phyloP scores from a whole-genome alignment of 2,113 vertebrate genomes.

The Scatophagus argus region DNA sequence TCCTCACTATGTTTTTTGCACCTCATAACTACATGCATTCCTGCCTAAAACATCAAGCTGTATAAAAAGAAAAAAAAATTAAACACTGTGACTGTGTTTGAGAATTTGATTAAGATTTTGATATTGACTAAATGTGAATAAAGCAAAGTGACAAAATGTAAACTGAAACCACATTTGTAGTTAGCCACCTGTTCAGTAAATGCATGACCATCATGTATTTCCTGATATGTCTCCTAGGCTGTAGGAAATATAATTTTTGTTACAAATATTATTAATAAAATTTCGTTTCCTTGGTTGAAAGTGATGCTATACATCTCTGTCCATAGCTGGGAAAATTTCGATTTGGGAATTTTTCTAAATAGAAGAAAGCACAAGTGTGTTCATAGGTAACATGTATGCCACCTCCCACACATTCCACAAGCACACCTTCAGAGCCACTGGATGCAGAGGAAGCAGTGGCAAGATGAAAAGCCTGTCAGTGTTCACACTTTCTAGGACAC shows the following conservation, averaged over 20 bases:
- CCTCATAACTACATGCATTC: conserved; percentile 23
- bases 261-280: neutral
- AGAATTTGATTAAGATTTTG: neutral
- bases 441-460: conserved; percentile 52
- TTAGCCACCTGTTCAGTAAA: conserved; percentile 6
- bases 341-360: neutral
- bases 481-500: conserved; percentile 89
- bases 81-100: neutral
- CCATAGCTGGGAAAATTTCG: neutral
- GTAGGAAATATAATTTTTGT: neutral
- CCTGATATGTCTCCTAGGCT: neutral
- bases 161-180: neutral
- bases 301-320: neutral
- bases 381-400: neutral
- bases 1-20: conserved; percentile 51
- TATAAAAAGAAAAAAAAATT: neutral
- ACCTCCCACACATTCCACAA: conserved; percentile 5
- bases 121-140: neutral
- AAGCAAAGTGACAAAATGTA: neutral
- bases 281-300: neutral
- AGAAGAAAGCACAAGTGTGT: neutral
- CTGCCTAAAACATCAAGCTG: neutral
- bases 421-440: conserved; percentile 50
- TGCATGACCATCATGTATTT: neutral
- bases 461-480: conserved; percentile 69